Conservation (phyloP, 2,113 vertebrate genomes). For the Puffinus mauretanicus region DNA sequence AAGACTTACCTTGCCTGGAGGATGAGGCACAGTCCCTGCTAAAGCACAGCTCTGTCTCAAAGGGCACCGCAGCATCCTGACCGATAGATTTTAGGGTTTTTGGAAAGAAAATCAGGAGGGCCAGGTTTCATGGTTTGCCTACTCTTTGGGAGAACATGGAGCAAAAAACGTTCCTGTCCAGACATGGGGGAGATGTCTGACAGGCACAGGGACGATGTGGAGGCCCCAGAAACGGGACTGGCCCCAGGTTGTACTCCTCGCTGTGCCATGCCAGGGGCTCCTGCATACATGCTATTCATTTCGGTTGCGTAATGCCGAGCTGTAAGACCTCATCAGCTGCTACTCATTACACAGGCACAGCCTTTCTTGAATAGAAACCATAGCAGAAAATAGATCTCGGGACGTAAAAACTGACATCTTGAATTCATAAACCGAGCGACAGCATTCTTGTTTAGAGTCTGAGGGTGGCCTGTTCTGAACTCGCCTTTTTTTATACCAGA, state of each 20-base stretch:
- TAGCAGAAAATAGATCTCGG: constrained; percentile 62
- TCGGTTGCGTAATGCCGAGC: constrained; percentile 17
- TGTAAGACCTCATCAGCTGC: constrained; percentile 55
- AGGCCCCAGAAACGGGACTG: neutral
- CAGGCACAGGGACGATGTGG: rapidly evolving
- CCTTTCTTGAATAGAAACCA: constrained; percentile 51
- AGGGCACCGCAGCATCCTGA: neutral
- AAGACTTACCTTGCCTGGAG: neutral
- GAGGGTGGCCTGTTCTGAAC: constrained; percentile 68
- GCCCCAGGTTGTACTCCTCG: neutral
- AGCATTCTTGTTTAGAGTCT: constrained; percentile 61
- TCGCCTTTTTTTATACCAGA: constrained; percentile 21
- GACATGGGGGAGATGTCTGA: neutral
- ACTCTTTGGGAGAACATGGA: neutral
- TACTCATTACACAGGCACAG: constrained; percentile 59
- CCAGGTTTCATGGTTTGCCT: neutral
- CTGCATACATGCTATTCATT: neutral
- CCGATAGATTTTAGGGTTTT: neutral
- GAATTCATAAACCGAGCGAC: constrained; percentile 60
- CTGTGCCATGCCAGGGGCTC: neutral
- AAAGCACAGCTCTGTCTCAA: neutral
- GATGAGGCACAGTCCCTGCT: neutral
- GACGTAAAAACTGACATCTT: constrained; percentile 65
- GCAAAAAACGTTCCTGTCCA: neutral
- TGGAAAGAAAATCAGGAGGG: neutral